Evolutionary conservation across 2,113 vertebrate species (phyloP).

Genomic region (Paratilapia polleni): DNA sequence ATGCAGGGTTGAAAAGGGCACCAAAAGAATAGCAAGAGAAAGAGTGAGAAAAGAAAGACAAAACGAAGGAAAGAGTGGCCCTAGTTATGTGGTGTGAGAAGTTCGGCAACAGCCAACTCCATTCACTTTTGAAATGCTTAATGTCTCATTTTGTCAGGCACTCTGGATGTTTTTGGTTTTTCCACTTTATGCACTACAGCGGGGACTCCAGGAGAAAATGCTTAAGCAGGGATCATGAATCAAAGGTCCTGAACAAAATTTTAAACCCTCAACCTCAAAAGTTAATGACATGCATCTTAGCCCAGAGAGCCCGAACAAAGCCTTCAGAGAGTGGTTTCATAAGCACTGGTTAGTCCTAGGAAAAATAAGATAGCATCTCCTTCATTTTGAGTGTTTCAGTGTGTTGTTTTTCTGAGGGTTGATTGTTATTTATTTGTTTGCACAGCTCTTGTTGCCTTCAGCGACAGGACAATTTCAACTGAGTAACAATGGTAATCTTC

Average conservation of each 20-base stretch:
- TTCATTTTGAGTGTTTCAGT: slow-evolving; percentile 41
- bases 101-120: slow-evolving; percentile 32
- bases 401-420: slow-evolving; percentile 38
- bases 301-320: slow-evolving; percentile 53
- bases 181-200: slow-evolving; percentile 20
- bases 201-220: not conserved
- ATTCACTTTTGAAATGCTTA: slow-evolving; percentile 31
- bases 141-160: slow-evolving; percentile 42
- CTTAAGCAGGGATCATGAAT: slow-evolving; percentile 32
- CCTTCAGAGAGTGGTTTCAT: slow-evolving; percentile 49
- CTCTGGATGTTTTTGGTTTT: slow-evolving; percentile 35
- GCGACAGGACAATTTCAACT: not conserved
- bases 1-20: slow-evolving; percentile 18
- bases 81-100: slow-evolving; percentile 53
- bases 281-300: slow-evolving; percentile 56
- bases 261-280: slow-evolving; percentile 58
- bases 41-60: slow-evolving; percentile 8
- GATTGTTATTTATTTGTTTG: slow-evolving; percentile 36
- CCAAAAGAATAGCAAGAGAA: not conserved
- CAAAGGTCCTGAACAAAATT: slow-evolving; percentile 40
- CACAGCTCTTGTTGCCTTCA: slow-evolving; percentile 17
- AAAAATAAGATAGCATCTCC: slow-evolving; percentile 28
- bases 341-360: slow-evolving; percentile 32
- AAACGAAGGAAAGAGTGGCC: slow-evolving; percentile 18
- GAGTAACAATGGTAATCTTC: slow-evolving; percentile 1